Evolutionary conservation across 2,888 invertebrate species (phyloP).

Genomic region (Cantharis lateralis): DNA sequence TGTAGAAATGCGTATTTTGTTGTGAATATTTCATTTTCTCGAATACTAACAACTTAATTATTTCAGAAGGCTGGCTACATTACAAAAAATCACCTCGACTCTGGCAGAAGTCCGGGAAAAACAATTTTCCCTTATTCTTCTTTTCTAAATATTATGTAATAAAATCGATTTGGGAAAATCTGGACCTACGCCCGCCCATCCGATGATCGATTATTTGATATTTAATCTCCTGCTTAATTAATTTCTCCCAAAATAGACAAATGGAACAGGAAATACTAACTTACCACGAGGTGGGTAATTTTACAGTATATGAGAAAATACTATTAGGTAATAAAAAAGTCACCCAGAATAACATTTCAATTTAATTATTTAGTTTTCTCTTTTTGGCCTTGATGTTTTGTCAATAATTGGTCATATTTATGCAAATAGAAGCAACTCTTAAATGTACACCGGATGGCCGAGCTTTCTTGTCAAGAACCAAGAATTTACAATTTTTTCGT

Average conservation of each 20-base stretch:
- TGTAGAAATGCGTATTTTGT: not conserved
- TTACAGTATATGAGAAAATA: not conserved
- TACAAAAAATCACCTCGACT: not conserved
- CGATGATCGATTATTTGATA: not conserved
- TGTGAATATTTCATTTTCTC: not conserved
- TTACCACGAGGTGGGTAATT: not conserved
- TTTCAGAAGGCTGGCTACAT: not conserved
- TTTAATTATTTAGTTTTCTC: too few species aligned
- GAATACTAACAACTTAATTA: not conserved
- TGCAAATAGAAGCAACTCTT: too few species aligned
- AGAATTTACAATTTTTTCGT: too few species aligned
- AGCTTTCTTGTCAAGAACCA: too few species aligned
- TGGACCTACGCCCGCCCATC: not conserved
- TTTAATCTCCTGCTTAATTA: not conserved
- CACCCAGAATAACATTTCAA: too few species aligned
- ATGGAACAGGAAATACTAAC: not conserved
- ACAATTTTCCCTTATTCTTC: not conserved
- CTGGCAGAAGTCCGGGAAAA: not conserved
- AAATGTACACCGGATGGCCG: too few species aligned
- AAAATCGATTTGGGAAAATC: not conserved
- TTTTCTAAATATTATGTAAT: not conserved
- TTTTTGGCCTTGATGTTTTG: too few species aligned
- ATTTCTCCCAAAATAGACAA: not conserved
- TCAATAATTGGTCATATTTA: too few species aligned
- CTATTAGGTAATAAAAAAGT: not conserved